These are phyloP conservation scores for Tauraco hartlaubi DNA, from an alignment of 2,797 vertebrate species.

Conservation along the genomic window DNA sequence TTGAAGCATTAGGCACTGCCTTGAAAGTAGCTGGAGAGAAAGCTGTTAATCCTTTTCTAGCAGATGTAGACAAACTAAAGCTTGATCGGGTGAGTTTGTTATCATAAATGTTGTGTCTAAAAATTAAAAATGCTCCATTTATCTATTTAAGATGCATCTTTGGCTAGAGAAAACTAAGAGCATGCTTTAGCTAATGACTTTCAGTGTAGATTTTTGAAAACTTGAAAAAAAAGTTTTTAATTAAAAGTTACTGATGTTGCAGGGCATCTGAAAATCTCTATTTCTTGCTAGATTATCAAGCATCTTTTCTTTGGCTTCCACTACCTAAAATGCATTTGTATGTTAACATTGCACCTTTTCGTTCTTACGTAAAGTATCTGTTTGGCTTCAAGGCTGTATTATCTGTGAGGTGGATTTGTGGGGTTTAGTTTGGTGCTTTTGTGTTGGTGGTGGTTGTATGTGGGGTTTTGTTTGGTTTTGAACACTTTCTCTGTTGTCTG, in stretches of 20 bases:
- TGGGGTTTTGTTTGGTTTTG: neutral
- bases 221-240: neutral
- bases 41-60: conserved; percentile 93
- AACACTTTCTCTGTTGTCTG: neutral
- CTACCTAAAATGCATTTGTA: neutral
- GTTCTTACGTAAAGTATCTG: neutral
- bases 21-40: conserved; percentile 97
- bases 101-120: neutral
- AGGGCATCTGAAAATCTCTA: neutral
- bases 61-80: conserved; percentile 96
- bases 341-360: neutral
- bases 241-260: neutral
- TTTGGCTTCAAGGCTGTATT: neutral
- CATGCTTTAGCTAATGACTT: neutral
- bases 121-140: neutral
- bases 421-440: neutral
- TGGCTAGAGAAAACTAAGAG: neutral
- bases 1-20: conserved; percentile 95
- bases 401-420: neutral
- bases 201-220: neutral
- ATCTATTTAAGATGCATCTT: neutral
- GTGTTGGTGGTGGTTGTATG: neutral
- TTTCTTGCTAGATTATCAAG: neutral
- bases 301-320: neutral
- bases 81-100: conserved; percentile 89